Evolutionary conservation across 1,140 invertebrate genomes (phyloP).

Genomic region (Riptortus pedestris): DNA sequence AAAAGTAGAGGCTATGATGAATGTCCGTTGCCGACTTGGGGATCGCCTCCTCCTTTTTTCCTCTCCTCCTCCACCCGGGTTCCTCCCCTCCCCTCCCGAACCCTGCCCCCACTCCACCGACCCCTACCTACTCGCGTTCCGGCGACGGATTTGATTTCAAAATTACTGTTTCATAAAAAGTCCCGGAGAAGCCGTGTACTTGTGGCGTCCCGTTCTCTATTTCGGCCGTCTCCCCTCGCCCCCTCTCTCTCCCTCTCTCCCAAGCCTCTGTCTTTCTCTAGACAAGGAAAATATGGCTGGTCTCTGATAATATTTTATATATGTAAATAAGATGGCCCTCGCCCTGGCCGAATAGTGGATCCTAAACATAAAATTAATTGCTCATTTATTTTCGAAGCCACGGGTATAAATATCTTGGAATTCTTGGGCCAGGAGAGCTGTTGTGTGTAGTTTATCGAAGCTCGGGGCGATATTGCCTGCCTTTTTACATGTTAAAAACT

Average conservation of each 20-base stretch:
- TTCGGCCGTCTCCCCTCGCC: too few relatives aligned
- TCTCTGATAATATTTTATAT: slow-evolving; percentile 13
- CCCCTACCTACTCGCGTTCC: too few relatives aligned
- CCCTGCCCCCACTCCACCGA: not conserved
- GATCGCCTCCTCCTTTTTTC: not conserved
- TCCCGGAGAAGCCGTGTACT: not conserved
- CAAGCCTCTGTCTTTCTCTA: too few relatives aligned
- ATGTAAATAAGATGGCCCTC: slow-evolving; percentile 11
- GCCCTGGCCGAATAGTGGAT: not conserved
- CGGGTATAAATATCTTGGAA: slow-evolving; percentile 8
- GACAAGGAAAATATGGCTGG: slow-evolving; percentile 10
- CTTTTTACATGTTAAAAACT: too few relatives aligned
- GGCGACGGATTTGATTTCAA: not conserved
- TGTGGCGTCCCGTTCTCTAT: too few relatives aligned
- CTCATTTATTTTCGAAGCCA: slow-evolving; percentile 14
- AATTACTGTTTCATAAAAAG: not conserved
- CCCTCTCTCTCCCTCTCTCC: not conserved
- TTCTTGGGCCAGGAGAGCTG: not conserved
- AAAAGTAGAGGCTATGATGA: slow-evolving; percentile 8
- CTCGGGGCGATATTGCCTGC: too few relatives aligned
- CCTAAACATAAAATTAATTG: slow-evolving; percentile 17
- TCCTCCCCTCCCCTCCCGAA: not conserved
- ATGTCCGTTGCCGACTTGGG: not conserved
- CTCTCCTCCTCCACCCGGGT: not conserved
- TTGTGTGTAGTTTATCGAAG: not conserved